Evolutionary conservation across 2,888 invertebrate genomes (phyloP), one percentile per base, ranked within the genome.

Genomic region (Scelioninae gen. 1): DNA sequence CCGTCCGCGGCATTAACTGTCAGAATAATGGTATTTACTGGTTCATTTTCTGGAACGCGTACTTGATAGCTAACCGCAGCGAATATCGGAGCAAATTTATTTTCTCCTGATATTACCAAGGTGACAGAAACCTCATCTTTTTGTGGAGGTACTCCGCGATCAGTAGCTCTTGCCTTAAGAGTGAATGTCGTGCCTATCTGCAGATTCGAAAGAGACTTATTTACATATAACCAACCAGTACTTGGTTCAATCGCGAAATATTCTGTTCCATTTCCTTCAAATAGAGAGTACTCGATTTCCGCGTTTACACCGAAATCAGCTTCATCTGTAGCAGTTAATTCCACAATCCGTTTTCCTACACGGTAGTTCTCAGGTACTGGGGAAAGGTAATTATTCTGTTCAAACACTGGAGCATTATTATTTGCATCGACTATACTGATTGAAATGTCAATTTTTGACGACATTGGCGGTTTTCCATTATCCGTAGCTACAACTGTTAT

Each of bases 391-490:
- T 95, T 94, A 49, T 94, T 93, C 60, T 95, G 93, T 86, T 95
- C 95, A 90, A 98, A 98, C 88, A 95, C 95, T 0, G 98, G 98
- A 7, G 97, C 95, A 91, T 98, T 97, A 90, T 98, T 97, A 91
- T 98, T 98, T 5, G 97, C 97, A 91, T 98, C 98, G 0, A 98
- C 96, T 0, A 98, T 95, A 89, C 96, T 97, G 32, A 98, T 95
- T 51, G 96, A 96, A 0, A 98, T 96, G 38, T 96, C 93, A 86
- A 97, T 96, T 92, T 97, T 97, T 0, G 98, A 97, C 38, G 97
- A 97, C 95, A 98, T 95, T 0, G 98, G 98, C 0, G 98, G 98
- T 91, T 97, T 98, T 0, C 98, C 99, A 89, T 98, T 97, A 92
- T 99, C 98, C 0, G 96, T 97, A 0, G 98, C 98, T 0, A 98